Conservation (phyloP, 2,888 invertebrate species). For the Emesis castigata region DNA sequence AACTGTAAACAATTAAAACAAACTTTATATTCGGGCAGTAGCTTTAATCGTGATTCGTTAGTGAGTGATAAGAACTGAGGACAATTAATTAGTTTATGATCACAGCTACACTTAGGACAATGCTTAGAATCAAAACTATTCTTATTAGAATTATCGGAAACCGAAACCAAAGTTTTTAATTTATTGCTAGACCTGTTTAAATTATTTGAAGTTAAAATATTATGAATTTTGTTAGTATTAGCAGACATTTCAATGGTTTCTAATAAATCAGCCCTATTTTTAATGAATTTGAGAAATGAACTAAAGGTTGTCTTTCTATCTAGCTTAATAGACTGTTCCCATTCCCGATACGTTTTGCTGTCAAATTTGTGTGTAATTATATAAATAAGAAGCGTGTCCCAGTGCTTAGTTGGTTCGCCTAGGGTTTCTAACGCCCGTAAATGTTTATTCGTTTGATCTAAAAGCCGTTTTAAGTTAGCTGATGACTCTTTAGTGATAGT, state of each 20-base stretch:
- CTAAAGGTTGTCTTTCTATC: too few species aligned
- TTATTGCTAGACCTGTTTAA: background rate
- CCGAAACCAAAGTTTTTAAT: background rate
- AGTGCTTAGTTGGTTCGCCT: slow-evolving; percentile 18
- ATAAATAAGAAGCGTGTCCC: slow-evolving; percentile 30
- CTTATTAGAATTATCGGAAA: too few species aligned
- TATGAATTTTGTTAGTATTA: too few species aligned
- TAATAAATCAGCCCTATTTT: too few species aligned
- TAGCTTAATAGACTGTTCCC: slow-evolving; percentile 25
- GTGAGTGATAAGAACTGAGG: background rate
- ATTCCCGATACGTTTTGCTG: slow-evolving; percentile 30
- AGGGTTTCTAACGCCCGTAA: slow-evolving; percentile 24
- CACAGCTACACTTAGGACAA: background rate
- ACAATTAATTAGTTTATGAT: background rate
- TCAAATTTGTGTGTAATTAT: slow-evolving; percentile 33
- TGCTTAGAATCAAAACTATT: background rate
- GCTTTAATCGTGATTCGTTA: background rate
- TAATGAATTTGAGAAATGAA: too few species aligned
- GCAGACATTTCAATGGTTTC: too few species aligned
- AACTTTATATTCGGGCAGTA: slow-evolving; percentile 16
- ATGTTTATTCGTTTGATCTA: slow-evolving; percentile 18
- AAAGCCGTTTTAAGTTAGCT: too few species aligned
- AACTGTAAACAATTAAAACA: slow-evolving; percentile 28
- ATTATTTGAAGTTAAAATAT: too few species aligned
- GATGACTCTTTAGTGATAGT: too few species aligned